These are phyloP conservation scores for Chelon auratus DNA, from an alignment of 2,797 vertebrate genomes.

Conservation along the genomic window DNA sequence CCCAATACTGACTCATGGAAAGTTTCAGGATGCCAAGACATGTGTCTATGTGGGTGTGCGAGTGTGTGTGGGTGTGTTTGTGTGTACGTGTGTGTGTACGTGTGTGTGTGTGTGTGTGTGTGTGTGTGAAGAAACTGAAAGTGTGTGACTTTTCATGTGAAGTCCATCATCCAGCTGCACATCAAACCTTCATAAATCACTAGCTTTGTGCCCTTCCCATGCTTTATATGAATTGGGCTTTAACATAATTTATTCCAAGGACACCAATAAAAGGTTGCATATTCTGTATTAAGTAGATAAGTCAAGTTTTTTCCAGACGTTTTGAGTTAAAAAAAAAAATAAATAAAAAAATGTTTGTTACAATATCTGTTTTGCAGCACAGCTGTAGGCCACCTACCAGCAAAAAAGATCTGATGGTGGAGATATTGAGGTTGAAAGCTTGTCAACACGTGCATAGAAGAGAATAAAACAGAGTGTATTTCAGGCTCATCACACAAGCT, in stretches of 20 bases:
- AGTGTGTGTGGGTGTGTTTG: constrained; percentile 5
- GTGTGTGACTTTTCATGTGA: constrained; percentile 49
- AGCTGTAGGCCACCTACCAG: constrained; percentile 13
- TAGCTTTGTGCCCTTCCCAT: constrained; percentile 17
- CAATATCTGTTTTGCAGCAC: constrained; percentile 29
- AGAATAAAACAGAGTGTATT: constrained; percentile 4
- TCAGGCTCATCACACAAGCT: constrained; percentile 16
- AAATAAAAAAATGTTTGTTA: not conserved
- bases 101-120: constrained; percentile 11
- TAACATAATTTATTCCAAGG: constrained; percentile 31
- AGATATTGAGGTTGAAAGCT: constrained; percentile 30
- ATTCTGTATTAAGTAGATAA: constrained; percentile 27
- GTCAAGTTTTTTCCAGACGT: not conserved
- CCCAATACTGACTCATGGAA: constrained; percentile 78
- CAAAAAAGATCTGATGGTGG: constrained; percentile 19
- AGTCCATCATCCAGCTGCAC: constrained; percentile 48
- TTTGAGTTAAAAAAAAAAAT: too few species aligned
- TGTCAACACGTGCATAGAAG: constrained; percentile 25
- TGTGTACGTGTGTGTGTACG: constrained; percentile 14
- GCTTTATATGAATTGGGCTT: constrained; percentile 33
- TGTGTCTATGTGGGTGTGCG: constrained; percentile 26
- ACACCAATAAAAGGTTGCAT: constrained; percentile 18
- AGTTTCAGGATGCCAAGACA: constrained; percentile 60
- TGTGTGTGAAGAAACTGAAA: constrained; percentile 45
- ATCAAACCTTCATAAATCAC: constrained; percentile 50